Percentiles rank a stretch among this genome's conserved stretches.
phyloP scores from a whole-genome alignment of 2,113 vertebrate species.

The Raphicerus campestris region DNA sequence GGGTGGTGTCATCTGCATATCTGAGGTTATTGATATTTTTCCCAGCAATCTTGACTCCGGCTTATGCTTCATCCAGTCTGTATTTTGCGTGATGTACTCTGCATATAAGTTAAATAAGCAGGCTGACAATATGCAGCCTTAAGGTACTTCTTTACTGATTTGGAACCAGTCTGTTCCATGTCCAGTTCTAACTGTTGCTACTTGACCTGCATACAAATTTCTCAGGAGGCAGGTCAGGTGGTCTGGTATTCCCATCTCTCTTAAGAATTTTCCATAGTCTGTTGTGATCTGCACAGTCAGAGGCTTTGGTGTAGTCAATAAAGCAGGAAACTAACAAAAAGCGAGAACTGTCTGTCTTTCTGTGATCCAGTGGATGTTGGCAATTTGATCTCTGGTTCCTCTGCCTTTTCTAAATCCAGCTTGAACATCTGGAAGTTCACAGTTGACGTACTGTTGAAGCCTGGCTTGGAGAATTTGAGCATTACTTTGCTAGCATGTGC shows the following conservation, averaged over 20 bases:
- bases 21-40: not conserved
- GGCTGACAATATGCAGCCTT: not conserved
- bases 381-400: not conserved
- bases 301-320: not conserved
- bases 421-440: not conserved
- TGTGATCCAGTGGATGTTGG: not conserved
- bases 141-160: not conserved
- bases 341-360: not conserved
- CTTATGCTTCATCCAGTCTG: not conserved
- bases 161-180: not conserved
- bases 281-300: not conserved
- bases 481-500: not conserved
- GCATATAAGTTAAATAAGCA: not conserved
- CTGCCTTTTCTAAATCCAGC: not conserved
- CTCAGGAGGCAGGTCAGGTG: not conserved
- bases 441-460: not conserved
- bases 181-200: not conserved
- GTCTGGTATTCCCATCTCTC: not conserved
- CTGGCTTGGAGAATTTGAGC: not conserved
- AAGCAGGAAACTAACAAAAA: not conserved
- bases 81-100: not conserved
- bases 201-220: not conserved
- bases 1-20: not conserved
- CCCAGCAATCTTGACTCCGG: fast-evolving
- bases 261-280: not conserved